Base-by-base conservation (phyloP, 2,797 vertebrate genomes). In the Leptatherina wallacei region DNA sequence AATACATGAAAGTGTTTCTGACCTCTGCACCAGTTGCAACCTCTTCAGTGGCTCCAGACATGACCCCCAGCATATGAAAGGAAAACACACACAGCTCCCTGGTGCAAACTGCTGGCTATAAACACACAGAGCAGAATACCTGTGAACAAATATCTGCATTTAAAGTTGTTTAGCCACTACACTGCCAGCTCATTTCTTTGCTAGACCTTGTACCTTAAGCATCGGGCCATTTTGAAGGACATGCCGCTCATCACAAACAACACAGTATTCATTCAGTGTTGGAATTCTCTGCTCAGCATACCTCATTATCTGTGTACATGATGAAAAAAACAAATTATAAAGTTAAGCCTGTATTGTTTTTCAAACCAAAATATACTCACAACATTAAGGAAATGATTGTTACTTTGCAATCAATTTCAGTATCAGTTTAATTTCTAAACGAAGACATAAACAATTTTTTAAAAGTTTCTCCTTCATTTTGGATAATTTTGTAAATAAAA, bases 201-300 rank as follows among this genome's bases (percentile, higher is more conserved):
- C 5, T 13, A 35, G 2, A 16, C n/a, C 6, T 71, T 32, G 20
- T 89, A 99, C 98, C 97, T 99, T 99, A 44, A 99, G 95, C 96
- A 97, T 96, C 30, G 96, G 97, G 63, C 96, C 95, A 0, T 97
- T 98, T 93, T 99, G 97, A 93, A 99, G 98, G 89, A 99, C 95
- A 32, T 99, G 98, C 76, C 96, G 95, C 84, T 99, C 98, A 1
- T 99, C 98, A 54, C 98, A 99, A 70, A 98, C 94, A 70, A 98
- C 97, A 2, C 98, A 99, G 91, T 97, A 98, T 83, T 99, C 98
- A 0, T 97, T 98, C 75, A 99, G 83, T 0, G 97, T 98, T 0
- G 96, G 95, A 61, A 99, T 95, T 71, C 98, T 95, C 93, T 98
- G 97, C 82, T 98, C 97, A 0, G 97, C 96, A 0, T 99, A 99